These are phyloP conservation scores for Dryobotodes eremita DNA, from an alignment of 2,888 invertebrate species.

Conservation along the genomic window DNA sequence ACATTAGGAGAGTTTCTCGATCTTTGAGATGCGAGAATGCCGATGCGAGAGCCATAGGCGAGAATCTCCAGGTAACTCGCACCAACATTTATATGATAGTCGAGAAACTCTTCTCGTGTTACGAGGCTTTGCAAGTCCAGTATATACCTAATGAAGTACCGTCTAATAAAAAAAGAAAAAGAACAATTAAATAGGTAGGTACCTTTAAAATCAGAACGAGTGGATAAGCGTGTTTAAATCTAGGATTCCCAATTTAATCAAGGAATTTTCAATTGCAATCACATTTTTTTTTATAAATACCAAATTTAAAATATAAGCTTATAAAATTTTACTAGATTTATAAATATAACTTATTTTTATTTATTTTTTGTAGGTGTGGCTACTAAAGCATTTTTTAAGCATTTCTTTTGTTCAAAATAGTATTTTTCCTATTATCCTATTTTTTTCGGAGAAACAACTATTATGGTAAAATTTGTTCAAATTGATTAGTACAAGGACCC, in stretches of 20 bases:
- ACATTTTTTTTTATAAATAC: neutral
- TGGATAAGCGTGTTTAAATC: neutral
- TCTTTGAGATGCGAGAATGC: neutral
- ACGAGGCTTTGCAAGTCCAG: neutral
- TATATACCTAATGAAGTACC: neutral
- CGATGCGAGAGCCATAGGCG: neutral
- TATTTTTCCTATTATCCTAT: neutral
- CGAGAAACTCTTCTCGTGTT: neutral
- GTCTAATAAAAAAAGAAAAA: neutral
- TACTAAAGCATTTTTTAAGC: neutral
- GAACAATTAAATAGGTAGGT: neutral
- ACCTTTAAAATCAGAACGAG: neutral
- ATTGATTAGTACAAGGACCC: neutral
- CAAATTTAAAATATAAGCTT: neutral
- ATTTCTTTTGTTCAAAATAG: neutral
- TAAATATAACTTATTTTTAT: neutral
- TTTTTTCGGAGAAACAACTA: neutral
- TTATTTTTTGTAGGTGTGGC: neutral
- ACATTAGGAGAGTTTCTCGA: neutral
- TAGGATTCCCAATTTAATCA: neutral
- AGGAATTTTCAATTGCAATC: neutral
- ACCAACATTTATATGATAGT: neutral
- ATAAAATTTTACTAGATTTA: neutral
- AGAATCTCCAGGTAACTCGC: neutral
- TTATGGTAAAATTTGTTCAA: neutral